Base-by-base conservation (phyloP, 2,113 vertebrate genomes). In the Oreochromis niloticus region DNA sequence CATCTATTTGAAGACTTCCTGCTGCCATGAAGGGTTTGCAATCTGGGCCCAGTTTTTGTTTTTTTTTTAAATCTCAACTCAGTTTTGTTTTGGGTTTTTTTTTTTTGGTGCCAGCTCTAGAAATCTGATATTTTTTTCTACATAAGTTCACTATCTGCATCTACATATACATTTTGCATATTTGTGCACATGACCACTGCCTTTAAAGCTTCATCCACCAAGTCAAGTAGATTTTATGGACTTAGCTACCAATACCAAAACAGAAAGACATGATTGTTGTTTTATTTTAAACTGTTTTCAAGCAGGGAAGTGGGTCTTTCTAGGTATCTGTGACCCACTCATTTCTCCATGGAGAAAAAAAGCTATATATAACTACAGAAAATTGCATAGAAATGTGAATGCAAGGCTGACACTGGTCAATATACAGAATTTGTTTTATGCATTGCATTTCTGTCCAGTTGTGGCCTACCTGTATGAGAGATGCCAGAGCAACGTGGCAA, bases 191-290 rank as follows among this genome's bases (percentile, higher is more conserved):
- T 86, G 59, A 90, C 94, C 91, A 93, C 88, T 89, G 94, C 88
- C 93, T 91, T 71, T 84, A 85, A 94, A 93, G 86, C 91, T 90
- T 92, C 93, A 91, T 87, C 90, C 93, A 93, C 90, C 91, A 87
- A 92, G 88, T 85, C 84, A 81, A 61, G 80, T 81, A 91, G 89
- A 79, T 89, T 94, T 34, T 90, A 92, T 54, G 84, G 89, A 92
- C 83, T 87, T 93, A 94, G 94, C 91, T 93, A 93, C 71, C 43
- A 75, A 75, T 88, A 96, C 93, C 95, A 95, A 95, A 96, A 94
- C 93, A 93, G 85, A 90, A 92, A 95, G 89, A 90, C 91, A 87
- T 88, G 89, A 87, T 94, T 95, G 90, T 93, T 93, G 48, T 59
- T 55, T 59, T 71, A 46, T 80, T 46, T 43, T 52, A 82, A 55